A percentile compares a stretch with the other conserved stretches of the same genome.
Conservation (phyloP, 2,113 vertebrate species). For the Monopterus albus region DNA sequence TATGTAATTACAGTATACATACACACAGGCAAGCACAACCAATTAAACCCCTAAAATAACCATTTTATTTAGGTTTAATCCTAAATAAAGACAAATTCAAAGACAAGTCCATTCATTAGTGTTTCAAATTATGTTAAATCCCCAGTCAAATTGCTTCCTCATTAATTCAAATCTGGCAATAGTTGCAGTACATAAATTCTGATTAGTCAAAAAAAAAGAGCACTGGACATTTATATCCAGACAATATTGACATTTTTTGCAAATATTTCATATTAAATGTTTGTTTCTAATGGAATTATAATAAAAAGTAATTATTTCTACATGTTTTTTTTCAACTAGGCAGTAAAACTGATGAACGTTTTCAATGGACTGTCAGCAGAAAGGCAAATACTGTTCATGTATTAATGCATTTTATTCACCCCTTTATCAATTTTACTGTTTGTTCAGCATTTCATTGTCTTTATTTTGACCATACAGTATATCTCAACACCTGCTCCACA, state of each 20-base stretch:
- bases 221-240: background rate
- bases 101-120: slow-evolving; percentile 30
- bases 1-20: slow-evolving; percentile 19
- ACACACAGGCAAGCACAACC: slow-evolving; percentile 2
- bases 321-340: background rate
- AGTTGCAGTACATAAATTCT: slow-evolving; percentile 1
- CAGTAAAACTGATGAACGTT: no score
- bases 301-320: background rate
- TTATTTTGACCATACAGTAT: background rate
- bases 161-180: slow-evolving; percentile 5
- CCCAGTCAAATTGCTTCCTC: background rate
- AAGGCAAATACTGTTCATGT: background rate
- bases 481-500: slow-evolving; percentile 26
- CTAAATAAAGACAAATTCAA: slow-evolving; percentile 20
- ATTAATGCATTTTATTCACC: no score
- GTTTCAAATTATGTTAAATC: slow-evolving; percentile 38
- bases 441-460: slow-evolving; percentile 18
- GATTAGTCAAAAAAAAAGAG: background rate
- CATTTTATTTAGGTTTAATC: background rate
- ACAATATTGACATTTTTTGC: background rate
- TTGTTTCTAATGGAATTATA: background rate
- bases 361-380: background rate
- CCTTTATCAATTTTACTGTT: no score
- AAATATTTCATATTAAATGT: background rate
- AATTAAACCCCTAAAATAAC: slow-evolving; percentile 25